A percentile compares a stretch with the other conserved stretches of the same genome.
Evolutionary conservation across 2,888 invertebrate genomes (phyloP).

Genomic region (Pseudolycoriella hygida): DNA sequence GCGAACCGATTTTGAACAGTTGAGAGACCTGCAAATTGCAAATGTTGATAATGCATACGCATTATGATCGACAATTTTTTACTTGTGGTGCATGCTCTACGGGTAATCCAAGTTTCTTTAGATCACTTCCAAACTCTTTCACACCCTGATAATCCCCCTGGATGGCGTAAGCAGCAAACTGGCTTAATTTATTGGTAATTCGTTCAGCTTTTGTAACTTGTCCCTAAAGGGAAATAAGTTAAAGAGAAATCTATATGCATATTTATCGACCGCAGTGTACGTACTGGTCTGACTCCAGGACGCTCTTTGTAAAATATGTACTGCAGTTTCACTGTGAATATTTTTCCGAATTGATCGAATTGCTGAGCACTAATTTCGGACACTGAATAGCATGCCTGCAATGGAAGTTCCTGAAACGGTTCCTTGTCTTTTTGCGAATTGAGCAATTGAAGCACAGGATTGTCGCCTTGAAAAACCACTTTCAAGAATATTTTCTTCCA

Average conservation of each 20-base stretch:
- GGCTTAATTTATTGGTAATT: slow-evolving; percentile 75
- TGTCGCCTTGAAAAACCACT: slow-evolving; percentile 59
- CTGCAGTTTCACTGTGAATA: slow-evolving; percentile 89
- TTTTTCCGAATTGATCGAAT: slow-evolving; percentile 97
- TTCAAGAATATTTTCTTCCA: slow-evolving; percentile 95
- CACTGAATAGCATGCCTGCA: slow-evolving; percentile 88
- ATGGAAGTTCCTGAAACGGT: slow-evolving; percentile 85
- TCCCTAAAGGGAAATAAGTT: too few species aligned
- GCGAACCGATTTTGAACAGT: slow-evolving; percentile 86
- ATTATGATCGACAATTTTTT: too few species aligned
- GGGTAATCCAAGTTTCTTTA: slow-evolving; percentile 83
- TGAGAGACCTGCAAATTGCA: slow-evolving; percentile 45
- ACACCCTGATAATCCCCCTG: slow-evolving; percentile 87
- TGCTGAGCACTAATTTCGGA: slow-evolving; percentile 93
- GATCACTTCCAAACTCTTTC: slow-evolving; percentile 82
- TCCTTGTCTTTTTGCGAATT: slow-evolving; percentile 72
- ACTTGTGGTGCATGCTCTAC: slow-evolving; percentile 95
- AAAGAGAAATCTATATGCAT: too few species aligned
- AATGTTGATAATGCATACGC: neutral
- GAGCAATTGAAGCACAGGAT: slow-evolving; percentile 70
- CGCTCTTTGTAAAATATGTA: slow-evolving; percentile 97
- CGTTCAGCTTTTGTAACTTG: slow-evolving; percentile 77
- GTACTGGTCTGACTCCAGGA: slow-evolving; percentile 85
- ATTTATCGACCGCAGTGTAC: too few species aligned
- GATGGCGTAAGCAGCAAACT: slow-evolving; percentile 86